Conservation (phyloP, 2,888 invertebrate genomes). For the Nyleta sp. region DNA sequence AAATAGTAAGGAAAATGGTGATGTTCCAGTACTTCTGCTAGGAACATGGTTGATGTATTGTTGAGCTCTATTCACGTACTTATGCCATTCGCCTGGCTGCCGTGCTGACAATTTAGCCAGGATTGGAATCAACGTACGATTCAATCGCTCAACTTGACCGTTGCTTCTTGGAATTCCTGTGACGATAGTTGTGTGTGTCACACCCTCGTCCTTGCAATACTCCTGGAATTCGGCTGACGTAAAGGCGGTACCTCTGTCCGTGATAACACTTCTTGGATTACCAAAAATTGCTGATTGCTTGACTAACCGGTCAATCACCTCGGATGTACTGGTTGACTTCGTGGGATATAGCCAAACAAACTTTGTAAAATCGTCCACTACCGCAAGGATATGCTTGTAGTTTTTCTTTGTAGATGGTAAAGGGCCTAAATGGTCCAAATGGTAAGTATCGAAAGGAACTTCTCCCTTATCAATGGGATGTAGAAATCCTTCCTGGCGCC, state of each 20-base stretch:
- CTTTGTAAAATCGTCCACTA: not conserved
- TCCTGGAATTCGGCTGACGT: not conserved
- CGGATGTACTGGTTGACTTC: not conserved
- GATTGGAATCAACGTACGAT: not conserved
- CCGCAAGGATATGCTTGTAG: not conserved
- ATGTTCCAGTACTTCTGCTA: not conserved
- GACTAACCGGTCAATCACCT: constrained; percentile 1
- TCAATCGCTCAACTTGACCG: constrained; percentile 51
- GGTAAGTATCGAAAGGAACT: constrained; percentile 54
- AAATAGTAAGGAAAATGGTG: not conserved
- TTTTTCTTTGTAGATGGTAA: not conserved
- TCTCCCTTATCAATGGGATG: constrained; percentile 48
- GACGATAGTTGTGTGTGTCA: constrained; percentile 5
- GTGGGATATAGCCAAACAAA: constrained; percentile 6
- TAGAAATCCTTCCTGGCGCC: constrained; percentile 59
- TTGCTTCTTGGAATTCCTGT: constrained; percentile 72
- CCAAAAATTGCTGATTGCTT: constrained; percentile 71
- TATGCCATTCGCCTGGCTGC: constrained; percentile 19
- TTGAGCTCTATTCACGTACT: constrained; percentile 8
- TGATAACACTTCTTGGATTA: constrained; percentile 75
- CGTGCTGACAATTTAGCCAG: not conserved
- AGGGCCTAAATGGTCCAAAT: constrained; percentile 56
- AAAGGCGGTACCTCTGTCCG: constrained; percentile 65
- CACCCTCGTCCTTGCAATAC: not conserved
- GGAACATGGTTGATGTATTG: constrained; percentile 30